These are phyloP conservation scores for Thymelicus lineola DNA, from an alignment of 2,888 invertebrate species.

Conservation along the genomic window DNA sequence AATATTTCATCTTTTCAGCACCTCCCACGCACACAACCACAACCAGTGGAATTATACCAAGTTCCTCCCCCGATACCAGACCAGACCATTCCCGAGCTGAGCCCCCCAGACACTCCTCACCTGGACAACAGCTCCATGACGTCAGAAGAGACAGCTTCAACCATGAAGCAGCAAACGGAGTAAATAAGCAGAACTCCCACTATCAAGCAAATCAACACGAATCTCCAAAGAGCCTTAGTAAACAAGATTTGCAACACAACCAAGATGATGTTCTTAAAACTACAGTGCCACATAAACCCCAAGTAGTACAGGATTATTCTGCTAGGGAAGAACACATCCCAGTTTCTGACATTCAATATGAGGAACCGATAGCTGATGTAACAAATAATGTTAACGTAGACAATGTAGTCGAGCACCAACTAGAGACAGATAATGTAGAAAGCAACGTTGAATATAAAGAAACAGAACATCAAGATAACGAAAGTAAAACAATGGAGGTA, in stretches of 20 bases:
- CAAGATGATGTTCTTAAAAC: constrained; percentile 11
- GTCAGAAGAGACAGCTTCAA: constrained; percentile 53
- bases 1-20: constrained; percentile 61
- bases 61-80: constrained; percentile 68
- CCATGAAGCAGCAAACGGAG: constrained; percentile 55
- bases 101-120: constrained; percentile 71
- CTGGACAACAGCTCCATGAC: constrained; percentile 54
- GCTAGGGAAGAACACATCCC: constrained; percentile 6
- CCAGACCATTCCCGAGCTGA: constrained; percentile 73
- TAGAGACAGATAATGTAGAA: constrained; percentile 40
- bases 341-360: constrained; percentile 13
- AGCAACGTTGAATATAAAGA: constrained; percentile 39
- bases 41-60: constrained; percentile 66
- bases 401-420: constrained; percentile 38
- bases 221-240: constrained; percentile 32
- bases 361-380: constrained; percentile 1
- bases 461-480: constrained; percentile 35
- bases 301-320: constrained; percentile 2
- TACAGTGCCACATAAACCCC: background rate
- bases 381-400: constrained; percentile 39
- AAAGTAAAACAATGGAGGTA: constrained; percentile 53
- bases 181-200: constrained; percentile 53
- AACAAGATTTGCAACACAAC: constrained; percentile 44
- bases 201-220: constrained; percentile 17
- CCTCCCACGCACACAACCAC: constrained; percentile 74